Evolutionary conservation across 2,888 invertebrate genomes (phyloP).

Genomic region (Diaphora mendica): DNA sequence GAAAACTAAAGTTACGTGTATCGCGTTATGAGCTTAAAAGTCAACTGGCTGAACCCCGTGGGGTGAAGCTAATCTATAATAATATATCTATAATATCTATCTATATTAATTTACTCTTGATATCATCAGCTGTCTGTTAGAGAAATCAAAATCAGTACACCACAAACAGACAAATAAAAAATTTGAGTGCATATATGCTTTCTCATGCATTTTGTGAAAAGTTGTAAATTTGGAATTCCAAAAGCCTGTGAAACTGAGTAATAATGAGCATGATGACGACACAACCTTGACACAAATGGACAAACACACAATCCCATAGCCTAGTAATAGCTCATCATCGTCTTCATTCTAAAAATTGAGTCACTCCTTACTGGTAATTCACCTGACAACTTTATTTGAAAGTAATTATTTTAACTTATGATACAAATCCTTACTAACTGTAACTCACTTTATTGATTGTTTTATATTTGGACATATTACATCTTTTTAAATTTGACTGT

Average conservation of each 20-base stretch:
- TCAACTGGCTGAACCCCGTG: neutral
- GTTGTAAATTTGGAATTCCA: neutral
- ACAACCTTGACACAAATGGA: slow-evolving; percentile 25
- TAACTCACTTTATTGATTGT: no score
- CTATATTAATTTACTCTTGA: no score
- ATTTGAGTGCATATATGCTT: no score
- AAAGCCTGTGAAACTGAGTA: neutral
- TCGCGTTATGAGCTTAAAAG: neutral
- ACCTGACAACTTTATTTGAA: neutral
- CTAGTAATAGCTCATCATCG: neutral
- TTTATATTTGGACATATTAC: no score
- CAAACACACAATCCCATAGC: neutral
- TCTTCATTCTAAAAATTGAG: slow-evolving; percentile 2
- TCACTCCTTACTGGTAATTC: neutral
- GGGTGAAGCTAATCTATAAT: no score
- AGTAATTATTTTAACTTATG: neutral
- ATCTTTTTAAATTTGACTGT: no score
- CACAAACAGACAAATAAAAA: no score
- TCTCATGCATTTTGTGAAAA: no score
- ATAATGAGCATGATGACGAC: neutral
- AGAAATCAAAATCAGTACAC: no score
- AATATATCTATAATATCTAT: no score
- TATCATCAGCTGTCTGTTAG: no score
- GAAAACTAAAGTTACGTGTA: neutral
- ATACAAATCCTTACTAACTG: neutral